Evolutionary conservation across 2,113 vertebrate species (phyloP).

Genomic region (Ivindomyrus marchei): DNA sequence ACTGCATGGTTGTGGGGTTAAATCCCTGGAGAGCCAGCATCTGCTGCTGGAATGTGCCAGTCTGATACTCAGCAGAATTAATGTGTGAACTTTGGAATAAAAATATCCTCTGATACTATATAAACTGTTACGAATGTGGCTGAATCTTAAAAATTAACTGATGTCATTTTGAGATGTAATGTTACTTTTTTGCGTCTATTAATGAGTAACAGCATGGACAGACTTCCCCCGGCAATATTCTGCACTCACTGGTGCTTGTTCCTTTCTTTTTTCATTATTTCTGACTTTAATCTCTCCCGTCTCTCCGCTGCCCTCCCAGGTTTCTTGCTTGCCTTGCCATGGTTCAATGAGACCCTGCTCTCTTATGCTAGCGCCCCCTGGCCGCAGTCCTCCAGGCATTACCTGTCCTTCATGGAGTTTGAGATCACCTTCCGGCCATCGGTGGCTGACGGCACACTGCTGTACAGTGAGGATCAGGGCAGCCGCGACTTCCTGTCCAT

Average conservation of each 20-base stretch:
- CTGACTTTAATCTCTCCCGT: not conserved
- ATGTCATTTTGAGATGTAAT: not conserved
- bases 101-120: not conserved
- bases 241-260: not conserved
- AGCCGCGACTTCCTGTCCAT: slow-evolving; percentile 88
- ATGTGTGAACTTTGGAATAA: not conserved
- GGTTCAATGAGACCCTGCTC: slow-evolving; percentile 76
- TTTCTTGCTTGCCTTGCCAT: slow-evolving; percentile 74
- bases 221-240: not conserved
- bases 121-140: not conserved
- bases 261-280: not conserved
- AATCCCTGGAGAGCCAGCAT: not conserved
- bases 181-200: not conserved
- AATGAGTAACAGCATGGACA: not conserved
- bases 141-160: not conserved
- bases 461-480: slow-evolving; percentile 82
- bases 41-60: not conserved
- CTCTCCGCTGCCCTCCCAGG: slow-evolving; percentile 54
- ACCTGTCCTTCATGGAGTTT: slow-evolving; percentile 92
- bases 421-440: slow-evolving; percentile 80
- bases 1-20: not conserved
- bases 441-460: slow-evolving; percentile 67
- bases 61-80: not conserved
- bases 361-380: slow-evolving; percentile 79
- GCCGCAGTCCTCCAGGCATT: slow-evolving; percentile 79